Percentiles rank a stretch among this genome's conserved stretches.
Conservation (phyloP, 2,797 vertebrate species). For the Rhynchotus rufescens region DNA sequence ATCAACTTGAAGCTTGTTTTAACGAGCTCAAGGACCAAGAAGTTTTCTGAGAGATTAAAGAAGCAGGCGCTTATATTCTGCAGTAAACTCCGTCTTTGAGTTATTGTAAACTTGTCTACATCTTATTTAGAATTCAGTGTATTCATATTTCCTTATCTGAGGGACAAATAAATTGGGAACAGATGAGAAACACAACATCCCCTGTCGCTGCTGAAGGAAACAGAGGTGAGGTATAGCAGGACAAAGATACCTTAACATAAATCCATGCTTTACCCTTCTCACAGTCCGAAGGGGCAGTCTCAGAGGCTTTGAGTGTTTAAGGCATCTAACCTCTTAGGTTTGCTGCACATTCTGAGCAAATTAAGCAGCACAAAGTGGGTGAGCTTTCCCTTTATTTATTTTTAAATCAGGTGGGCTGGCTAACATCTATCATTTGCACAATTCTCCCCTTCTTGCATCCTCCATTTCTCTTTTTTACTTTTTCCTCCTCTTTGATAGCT, state of each 20-base stretch:
- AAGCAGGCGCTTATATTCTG: background rate
- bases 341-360: background rate
- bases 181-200: background rate
- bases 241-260: background rate
- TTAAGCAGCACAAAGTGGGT: background rate
- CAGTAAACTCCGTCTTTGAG: background rate
- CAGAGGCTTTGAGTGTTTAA: background rate
- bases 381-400: background rate
- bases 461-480: background rate
- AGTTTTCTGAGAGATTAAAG: background rate
- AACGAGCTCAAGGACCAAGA: background rate
- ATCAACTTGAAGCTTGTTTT: background rate
- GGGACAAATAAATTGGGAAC: background rate
- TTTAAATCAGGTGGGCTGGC: background rate
- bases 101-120: background rate
- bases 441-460: background rate
- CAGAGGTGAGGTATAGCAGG: background rate
- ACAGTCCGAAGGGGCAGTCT: background rate
- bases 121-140: background rate
- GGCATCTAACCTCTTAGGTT: background rate
- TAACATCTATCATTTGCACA: background rate
- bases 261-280: background rate
- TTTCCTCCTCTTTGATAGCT: background rate
- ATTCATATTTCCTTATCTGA: background rate
- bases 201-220: background rate